A percentile compares a stretch with the other conserved stretches of the same genome.
These are phyloP conservation scores for Chaetodon trifascialis DNA, from an alignment of 2,113 vertebrate species.

Conservation along the genomic window DNA sequence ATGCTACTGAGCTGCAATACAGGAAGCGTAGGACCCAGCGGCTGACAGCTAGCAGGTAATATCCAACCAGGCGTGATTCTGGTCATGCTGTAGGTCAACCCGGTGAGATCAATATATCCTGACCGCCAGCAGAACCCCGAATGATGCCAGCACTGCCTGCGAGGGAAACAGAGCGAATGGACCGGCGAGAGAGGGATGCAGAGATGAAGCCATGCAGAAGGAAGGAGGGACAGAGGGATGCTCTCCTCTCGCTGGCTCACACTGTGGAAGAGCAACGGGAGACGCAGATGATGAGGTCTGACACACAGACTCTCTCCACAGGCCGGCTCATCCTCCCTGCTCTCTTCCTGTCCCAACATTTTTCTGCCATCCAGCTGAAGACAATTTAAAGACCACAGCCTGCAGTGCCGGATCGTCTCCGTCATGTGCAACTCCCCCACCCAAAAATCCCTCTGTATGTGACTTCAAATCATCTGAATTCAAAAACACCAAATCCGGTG, in stretches of 20 bases:
- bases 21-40: conserved; percentile 2
- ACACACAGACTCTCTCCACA: conserved; percentile 51
- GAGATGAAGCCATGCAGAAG: conserved; percentile 60
- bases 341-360: conserved; percentile 39
- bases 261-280: conserved; percentile 20
- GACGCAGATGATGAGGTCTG: conserved; percentile 49
- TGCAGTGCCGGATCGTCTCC: background rate
- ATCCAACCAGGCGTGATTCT: conserved; percentile 7
- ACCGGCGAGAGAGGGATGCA: conserved; percentile 17
- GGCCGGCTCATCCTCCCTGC: conserved; percentile 19
- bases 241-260: conserved; percentile 25
- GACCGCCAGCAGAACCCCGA: background rate
- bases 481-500: background rate
- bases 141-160: conserved; percentile 2
- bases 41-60: conserved; percentile 1
- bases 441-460: background rate
- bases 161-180: conserved; percentile 17
- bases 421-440: background rate
- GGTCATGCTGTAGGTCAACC: background rate
- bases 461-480: background rate
- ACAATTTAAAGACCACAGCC: conserved; percentile 13
- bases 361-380: conserved; percentile 30
- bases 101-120: conserved; percentile 5
- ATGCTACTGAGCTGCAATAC: background rate
- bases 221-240: conserved; percentile 45